Percentiles rank a stretch among this genome's conserved stretches.
phyloP scores from a whole-genome alignment of 2,888 invertebrate species.

The Chloroclystis v-ata region DNA sequence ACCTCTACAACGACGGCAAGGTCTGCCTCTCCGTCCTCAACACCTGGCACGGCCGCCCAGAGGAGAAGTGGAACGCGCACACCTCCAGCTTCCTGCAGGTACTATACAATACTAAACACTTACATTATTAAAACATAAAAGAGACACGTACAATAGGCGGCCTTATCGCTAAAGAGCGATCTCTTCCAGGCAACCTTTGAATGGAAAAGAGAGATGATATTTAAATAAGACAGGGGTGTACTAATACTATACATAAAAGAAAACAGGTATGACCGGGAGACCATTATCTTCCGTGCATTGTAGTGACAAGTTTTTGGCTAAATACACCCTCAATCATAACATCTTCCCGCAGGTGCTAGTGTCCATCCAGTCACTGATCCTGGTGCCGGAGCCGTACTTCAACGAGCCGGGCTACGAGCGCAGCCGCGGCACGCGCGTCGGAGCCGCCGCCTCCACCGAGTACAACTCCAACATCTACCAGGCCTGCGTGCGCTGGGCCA shows the following conservation, averaged over 20 bases:
- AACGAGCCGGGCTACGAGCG: conserved; percentile 97
- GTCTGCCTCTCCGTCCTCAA: conserved; percentile 94
- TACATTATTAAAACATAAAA: no score
- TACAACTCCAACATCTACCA: conserved; percentile 97
- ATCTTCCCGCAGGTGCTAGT: conserved; percentile 91
- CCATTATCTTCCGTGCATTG: no score
- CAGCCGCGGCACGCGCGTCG: conserved; percentile 91
- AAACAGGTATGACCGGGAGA: no score
- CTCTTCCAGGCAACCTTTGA: no score
- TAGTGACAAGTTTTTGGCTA: no score
- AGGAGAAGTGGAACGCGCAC: conserved; percentile 98
- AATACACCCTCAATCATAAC: no score
- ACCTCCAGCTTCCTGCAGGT: conserved; percentile 94
- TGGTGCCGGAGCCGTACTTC: conserved; percentile 95
- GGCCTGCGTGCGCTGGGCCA: conserved; percentile 96
- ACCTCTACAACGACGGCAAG: conserved; percentile 96
- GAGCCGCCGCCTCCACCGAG: conserved; percentile 92
- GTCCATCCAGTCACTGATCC: conserved; percentile 93
- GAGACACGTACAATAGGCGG: no score
- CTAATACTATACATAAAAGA: no score
- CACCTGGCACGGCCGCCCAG: conserved; percentile 97
- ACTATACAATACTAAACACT: no score
- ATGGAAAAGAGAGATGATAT: no score
- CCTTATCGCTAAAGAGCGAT: no score
- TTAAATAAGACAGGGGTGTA: no score